Base-by-base conservation (phyloP, 1,140 invertebrate genomes). In the Myzus persicae region DNA sequence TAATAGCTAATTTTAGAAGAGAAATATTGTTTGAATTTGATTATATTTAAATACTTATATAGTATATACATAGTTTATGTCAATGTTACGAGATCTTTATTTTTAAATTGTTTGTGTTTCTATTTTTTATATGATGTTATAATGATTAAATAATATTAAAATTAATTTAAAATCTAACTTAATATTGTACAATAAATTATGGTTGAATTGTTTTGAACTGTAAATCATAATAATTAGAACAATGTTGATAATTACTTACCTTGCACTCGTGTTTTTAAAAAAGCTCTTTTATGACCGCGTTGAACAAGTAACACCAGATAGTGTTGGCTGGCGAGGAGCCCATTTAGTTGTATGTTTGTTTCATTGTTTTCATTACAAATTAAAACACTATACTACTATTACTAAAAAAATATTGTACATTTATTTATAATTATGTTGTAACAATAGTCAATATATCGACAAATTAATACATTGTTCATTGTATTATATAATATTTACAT, bases 1-100 rank as follows among this genome's bases (percentile, higher is more conserved):
- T 76, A 31, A 11, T 67, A 76, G 11, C n/a, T 76, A 76, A 76
- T 76, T n/a, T 76, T n/a, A 18, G 8, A 67, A 67, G 9, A n/a
- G n/a, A 31, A 67, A n/a, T 1, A 67, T 67, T 31, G 31, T 31
- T 11, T 67, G n/a, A 67, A 31, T 67, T 31, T 31, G 26, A 76
- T 76, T 76, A 76, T n/a, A 76, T 76, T n/a, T 76, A 76, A 76
- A n/a, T n/a, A 76, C 31, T n/a, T 67, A 54, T 67, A 67, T 31
- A 31, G 26, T 31, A 31, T 59, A 59, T 59, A 59, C 54, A 76
- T 6, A n/a, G 2, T 76, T n/a, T 67, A 67, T n/a, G 36, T 76
- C 14, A 20, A n/a, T 76, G 31, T 76, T 76, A 76, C 5, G 14
- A 76, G 18, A 18, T n/a, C 14, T 5, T 76, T n/a, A n/a, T 76